A percentile compares a stretch with the other conserved stretches of the same genome.
Evolutionary conservation across 1,140 invertebrate genomes (phyloP).

Genomic region (Trinorchestia longiramus): DNA sequence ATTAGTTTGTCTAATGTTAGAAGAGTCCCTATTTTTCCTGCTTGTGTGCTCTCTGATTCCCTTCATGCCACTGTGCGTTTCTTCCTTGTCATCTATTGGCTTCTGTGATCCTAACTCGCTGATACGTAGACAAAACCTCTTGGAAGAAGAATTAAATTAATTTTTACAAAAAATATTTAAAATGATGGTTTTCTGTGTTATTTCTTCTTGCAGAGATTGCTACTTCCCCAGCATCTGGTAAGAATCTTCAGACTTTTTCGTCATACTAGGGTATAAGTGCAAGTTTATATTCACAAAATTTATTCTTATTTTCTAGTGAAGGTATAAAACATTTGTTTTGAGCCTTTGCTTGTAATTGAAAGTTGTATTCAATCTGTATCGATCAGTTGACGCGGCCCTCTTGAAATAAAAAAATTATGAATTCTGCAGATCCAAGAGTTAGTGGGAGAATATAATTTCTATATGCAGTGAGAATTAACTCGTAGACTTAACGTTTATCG

Average conservation of each 20-base stretch:
- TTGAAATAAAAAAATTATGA: neutral
- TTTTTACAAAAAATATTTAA: neutral
- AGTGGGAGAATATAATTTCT: neutral
- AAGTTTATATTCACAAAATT: neutral
- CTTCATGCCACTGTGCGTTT: neutral
- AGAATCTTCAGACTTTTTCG: neutral
- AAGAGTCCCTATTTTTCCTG: neutral
- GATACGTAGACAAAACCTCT: neutral
- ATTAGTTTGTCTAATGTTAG: neutral
- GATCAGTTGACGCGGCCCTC: neutral
- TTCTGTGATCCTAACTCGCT: neutral
- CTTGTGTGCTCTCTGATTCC: neutral
- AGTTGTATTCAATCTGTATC: neutral
- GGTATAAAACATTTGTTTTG: slow-evolving; percentile 1
- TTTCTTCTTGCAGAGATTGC: slow-evolving; percentile 12
- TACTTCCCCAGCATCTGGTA: neutral
- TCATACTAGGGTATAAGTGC: neutral
- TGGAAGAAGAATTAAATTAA: neutral
- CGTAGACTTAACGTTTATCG: neutral
- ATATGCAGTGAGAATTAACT: neutral
- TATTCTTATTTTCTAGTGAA: neutral
- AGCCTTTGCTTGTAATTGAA: neutral
- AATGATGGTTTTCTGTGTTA: neutral
- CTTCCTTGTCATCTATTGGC: neutral
- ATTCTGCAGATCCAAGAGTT: neutral